Evolutionary conservation across 37 sponge, comb jelly and placozoan genomes (phyloP).

Genomic region (Ephydatia muelleri): DNA sequence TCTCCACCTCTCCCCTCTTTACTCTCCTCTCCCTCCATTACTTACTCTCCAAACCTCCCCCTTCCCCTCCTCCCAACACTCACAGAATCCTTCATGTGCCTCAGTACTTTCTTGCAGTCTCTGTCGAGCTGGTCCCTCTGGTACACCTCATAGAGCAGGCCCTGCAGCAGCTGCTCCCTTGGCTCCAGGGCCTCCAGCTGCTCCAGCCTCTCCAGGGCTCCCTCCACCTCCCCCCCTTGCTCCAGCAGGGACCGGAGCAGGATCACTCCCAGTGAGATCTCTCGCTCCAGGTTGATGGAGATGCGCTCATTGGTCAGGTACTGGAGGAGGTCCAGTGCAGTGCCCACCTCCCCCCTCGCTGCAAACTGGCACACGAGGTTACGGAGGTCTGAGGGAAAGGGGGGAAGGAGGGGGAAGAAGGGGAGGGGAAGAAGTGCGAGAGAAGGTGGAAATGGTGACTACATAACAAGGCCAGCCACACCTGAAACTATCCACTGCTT

Average conservation of each 20-base stretch:
- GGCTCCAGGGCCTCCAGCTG: neutral
- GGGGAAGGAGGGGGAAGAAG: constrained; percentile 5
- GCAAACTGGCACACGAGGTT: neutral
- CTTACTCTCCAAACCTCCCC: neutral
- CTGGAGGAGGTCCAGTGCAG: neutral
- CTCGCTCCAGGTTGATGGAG: neutral
- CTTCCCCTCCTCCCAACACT: neutral
- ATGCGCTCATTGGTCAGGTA: neutral
- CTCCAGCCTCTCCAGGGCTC: neutral
- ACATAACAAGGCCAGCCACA: neutral
- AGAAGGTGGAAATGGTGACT: neutral
- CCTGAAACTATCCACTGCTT: constrained; percentile 1
- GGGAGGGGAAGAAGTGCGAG: neutral
- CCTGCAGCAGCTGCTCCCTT: neutral
- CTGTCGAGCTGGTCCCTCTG: neutral
- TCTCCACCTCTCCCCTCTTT: no score
- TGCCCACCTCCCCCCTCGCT: neutral
- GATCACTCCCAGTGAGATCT: neutral
- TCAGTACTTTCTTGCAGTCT: neutral
- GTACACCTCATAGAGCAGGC: neutral
- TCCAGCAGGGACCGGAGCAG: neutral
- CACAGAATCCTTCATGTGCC: neutral
- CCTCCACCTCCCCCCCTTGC: neutral
- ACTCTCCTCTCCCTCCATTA: neutral
- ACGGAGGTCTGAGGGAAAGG: neutral